Base-by-base conservation (phyloP, 2,113 vertebrate genomes). In the Mesitornis unicolor region DNA sequence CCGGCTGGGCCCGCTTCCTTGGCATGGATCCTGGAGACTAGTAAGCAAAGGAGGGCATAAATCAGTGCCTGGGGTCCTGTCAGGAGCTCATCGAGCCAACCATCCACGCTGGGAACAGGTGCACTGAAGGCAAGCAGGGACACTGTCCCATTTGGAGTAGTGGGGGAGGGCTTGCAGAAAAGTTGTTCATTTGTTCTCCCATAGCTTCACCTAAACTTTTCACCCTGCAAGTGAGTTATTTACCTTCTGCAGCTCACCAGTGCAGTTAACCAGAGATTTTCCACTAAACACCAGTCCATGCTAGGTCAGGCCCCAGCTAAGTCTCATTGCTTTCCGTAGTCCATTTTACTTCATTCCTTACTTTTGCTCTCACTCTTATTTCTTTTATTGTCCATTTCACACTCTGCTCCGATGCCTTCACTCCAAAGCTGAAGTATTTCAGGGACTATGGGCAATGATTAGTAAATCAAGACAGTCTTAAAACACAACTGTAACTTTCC, bases 31-130 rank as follows among this genome's bases (percentile, higher is more conserved):
- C 90, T 84, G 29, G 29, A 28, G 70, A 57, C 79, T 11, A 80
- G 95, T 96, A 97, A 97, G 93, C 70, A 51, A 95, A 97, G 96
- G 84, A 35, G 74, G 42, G 36, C 67, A 90, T 92, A 94, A 96
- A 93, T 96, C 93, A 93, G 75, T 9, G 51, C 64, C 76, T 81
- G 14, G 40, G 42, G 60, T 50, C 78, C 63, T 90, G 64, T 89
- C 71, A 86, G 90, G 68, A 77, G 93, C 77, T 84, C 80, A 9
- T 20, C 4, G 71, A 92, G 75, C 71, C 65, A 67, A 56, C 59
- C 56, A 2, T n/a, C 26, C 87, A 19, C 16, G 19, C 4, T 8
- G 25, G 70, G 89, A 95, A 97, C 97, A 98, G 98, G 97, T 98
- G 97, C 91, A 56, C n/a, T 21, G 64, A 68, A 95, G 96, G 93